Base-by-base conservation (phyloP, 2,888 invertebrate species). In the Lasius fuliginosus region DNA sequence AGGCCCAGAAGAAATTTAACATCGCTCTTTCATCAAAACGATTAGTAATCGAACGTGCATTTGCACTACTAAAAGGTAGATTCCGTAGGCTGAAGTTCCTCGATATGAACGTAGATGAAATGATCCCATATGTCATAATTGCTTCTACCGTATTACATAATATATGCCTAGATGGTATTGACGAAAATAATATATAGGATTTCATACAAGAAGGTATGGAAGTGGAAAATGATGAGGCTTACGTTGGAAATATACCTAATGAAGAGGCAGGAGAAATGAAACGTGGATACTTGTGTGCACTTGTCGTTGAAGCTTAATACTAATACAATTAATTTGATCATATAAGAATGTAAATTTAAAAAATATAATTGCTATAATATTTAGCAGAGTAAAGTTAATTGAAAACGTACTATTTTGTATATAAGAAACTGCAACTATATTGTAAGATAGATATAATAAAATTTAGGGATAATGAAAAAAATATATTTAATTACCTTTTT, bases 81-180 rank as follows among this genome's bases (percentile, higher is more conserved):
- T 92, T 90, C 79, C 56, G 92, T n/a, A 56, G 92, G 56, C 67
- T 92, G 9, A 88, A 89, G 74, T 92, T 82, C 79, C 46, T 92
- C 15, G 90, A 92, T 71, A 92, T 92, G 91, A 90, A 90, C 49
- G 65, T 87, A 58, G 79, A 74, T 18, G 89, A 91, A 83, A 83
- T 89, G 33, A 89, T 91, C 49, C 89, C 92, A 68, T 46, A 84
- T 58, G 88, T 87, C 40, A 83, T 92, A 30, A 42, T 92, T 53
- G 92, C 92, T n/a, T 74, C 69, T 68, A 90, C 89, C 71, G 85
- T 91, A 71, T 46, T 91, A 42, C 89, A 90, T 76, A 89, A 92
- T 84, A 84, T 91, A 18, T 90, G 90, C 12, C 12, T 85, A n/a
- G 49, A 71, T 71, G 33, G 11, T n/a, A 33, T 56, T 30, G 9